A percentile compares a stretch with the other conserved stretches of the same genome.
phyloP scores from a whole-genome alignment of 2,797 vertebrate genomes.

The Eulemur rubriventer region DNA sequence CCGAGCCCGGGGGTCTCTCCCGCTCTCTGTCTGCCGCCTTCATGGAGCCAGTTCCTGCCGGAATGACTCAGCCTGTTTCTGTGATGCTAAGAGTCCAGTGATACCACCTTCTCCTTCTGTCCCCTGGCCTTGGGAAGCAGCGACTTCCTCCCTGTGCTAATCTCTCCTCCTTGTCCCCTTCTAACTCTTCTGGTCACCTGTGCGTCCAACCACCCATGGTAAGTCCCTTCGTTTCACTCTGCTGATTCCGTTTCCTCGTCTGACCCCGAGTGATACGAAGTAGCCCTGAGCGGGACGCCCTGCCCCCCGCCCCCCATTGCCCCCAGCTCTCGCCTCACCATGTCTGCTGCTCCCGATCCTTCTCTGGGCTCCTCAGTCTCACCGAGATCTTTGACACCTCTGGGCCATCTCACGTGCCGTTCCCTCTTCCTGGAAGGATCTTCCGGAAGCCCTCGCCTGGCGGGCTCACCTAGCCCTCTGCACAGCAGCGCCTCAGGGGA shows the following conservation, averaged over 20 bases:
- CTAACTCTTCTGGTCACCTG: neutral
- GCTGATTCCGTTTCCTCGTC: neutral
- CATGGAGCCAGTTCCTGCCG: neutral
- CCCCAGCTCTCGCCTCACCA: accelerated
- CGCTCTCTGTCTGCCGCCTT: neutral
- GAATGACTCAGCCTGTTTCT: neutral
- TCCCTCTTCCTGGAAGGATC: neutral
- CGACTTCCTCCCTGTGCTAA: neutral
- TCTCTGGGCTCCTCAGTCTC: neutral
- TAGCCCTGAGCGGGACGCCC: neutral
- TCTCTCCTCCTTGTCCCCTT: neutral
- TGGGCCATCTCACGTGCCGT: neutral
- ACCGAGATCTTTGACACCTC: neutral
- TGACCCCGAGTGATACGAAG: neutral
- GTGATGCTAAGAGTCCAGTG: neutral
- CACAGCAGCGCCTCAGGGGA: neutral
- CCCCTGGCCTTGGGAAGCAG: neutral
- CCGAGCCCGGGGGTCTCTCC: neutral
- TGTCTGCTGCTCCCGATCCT: no score
- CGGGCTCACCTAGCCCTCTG: neutral
- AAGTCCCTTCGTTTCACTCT: neutral
- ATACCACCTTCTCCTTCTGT: no score
- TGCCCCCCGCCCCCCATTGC: neutral
- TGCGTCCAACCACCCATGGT: neutral
- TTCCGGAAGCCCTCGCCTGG: neutral